These are phyloP conservation scores for Anguilla pacifica DNA, from an alignment of 2,797 vertebrate species.

Conservation along the genomic window DNA sequence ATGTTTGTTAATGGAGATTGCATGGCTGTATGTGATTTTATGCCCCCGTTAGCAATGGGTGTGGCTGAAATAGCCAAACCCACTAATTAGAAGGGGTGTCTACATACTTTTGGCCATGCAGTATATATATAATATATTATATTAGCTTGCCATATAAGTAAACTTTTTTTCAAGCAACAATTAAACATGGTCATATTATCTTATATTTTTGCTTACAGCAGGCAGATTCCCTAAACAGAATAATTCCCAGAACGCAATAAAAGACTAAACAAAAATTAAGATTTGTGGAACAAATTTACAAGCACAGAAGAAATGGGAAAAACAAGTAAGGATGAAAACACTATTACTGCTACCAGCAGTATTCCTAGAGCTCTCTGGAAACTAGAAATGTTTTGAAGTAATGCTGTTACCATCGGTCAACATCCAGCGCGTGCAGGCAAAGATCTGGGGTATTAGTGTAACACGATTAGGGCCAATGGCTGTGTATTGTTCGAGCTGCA, in stretches of 20 bases:
- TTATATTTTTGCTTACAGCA: neutral
- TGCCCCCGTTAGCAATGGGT: no score
- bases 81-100: no score
- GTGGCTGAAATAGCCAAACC: no score
- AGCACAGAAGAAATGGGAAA: neutral
- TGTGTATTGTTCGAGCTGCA: neutral
- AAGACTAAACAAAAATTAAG: neutral
- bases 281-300: neutral
- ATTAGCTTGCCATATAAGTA: neutral
- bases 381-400: neutral
- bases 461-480: neutral
- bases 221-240: neutral
- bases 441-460: neutral
- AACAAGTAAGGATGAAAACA: neutral
- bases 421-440: neutral
- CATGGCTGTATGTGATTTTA: no score
- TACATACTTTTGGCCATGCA: no score
- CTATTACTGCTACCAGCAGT: neutral
- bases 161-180: neutral
- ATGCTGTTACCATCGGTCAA: neutral
- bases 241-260: neutral
- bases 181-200: neutral
- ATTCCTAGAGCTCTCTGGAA: neutral
- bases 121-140: neutral
- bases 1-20: no score